Base-by-base conservation (phyloP, 2,113 vertebrate species). In the Callospermophilus lateralis region DNA sequence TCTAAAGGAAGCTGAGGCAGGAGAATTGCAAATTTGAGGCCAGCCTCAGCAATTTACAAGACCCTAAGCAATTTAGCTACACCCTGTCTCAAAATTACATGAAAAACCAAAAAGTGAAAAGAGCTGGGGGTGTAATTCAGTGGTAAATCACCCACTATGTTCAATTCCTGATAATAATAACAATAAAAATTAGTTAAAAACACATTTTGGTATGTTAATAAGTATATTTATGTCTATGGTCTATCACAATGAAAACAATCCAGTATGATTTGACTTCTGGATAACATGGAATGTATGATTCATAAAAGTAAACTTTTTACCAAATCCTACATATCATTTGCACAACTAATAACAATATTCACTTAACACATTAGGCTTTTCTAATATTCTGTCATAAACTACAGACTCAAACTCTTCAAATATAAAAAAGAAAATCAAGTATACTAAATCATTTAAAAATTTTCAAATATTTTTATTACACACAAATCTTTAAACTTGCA, bases 201-300 rank as follows among this genome's bases (percentile, higher is more conserved):
- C 3, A 58, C 42, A 84, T n/a, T n/a, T n/a, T n/a, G n/a, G 34
- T 51, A 4, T 61, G 8, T 53, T 65, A 92, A 51, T 84, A 34
- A 48, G 51, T 84, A 2, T 34, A 26, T 84, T 76, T 48, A 20
- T 45, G 28, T 26, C n/a, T n/a, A n/a, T n/a, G n/a, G n/a, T n/a
- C n/a, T n/a, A 73, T 55, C 45, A 24, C 24, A 90, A 48, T 55
- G 89, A 84, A 94, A 83, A 51, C n/a, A 90, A 89, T 65, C 28
- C 30, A 42, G 12, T 53, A 26, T 74, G 58, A 68, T 77, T 76
- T n/a, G 37, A 58, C 17, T 22, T 94, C 76, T 77, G 45, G 42
- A 20, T 67, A 76, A 76, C 55, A 94, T 83, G 3, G 10, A 94
- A 42, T 53, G 11, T 87, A 48, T 42, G 63, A 84, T 30, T 63